These are phyloP conservation scores for Caenorhabditis macrosperma DNA, from an alignment of 2,888 invertebrate species.

Conservation along the genomic window DNA sequence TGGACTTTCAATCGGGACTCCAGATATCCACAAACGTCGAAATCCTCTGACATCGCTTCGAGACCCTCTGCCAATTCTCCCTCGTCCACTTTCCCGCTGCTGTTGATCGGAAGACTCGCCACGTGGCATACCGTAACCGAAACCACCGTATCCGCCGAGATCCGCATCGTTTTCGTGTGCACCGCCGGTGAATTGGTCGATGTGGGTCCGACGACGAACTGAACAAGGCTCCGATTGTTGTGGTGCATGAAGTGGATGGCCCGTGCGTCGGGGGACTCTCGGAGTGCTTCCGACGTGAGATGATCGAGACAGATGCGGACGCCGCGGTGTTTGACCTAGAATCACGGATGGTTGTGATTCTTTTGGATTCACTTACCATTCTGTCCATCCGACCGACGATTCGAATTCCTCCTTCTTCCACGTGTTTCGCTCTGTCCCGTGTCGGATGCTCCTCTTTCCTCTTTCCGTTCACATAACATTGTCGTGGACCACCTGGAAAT, in stretches of 20 bases:
- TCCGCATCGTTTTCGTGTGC: not conserved
- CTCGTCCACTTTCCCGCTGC: slow-evolving; percentile 50
- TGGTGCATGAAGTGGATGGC: slow-evolving; percentile 8
- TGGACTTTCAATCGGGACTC: not conserved
- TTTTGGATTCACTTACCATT: no score
- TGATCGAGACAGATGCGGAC: slow-evolving; percentile 41
- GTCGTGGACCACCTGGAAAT: slow-evolving; percentile 30
- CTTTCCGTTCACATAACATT: slow-evolving; percentile 48
- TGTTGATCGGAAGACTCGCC: slow-evolving; percentile 23
- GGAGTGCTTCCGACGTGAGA: not conserved
- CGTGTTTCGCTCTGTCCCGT: slow-evolving; percentile 27
- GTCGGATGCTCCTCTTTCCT: slow-evolving; percentile 16
- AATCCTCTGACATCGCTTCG: not conserved
- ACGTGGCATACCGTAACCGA: slow-evolving; percentile 5
- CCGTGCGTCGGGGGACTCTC: not conserved
- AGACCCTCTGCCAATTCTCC: slow-evolving; percentile 8
- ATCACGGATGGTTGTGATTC: no score
- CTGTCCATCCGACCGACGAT: slow-evolving; percentile 27
- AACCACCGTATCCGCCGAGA: not conserved
- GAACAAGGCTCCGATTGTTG: slow-evolving; percentile 8
- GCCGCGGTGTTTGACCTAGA: slow-evolving; percentile 47
- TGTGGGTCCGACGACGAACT: slow-evolving; percentile 15
- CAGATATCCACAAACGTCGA: not conserved
- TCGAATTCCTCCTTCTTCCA: not conserved
- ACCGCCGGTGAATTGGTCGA: no score